Conservation (phyloP, 2,797 vertebrate genomes). For the Morelia viridis region DNA sequence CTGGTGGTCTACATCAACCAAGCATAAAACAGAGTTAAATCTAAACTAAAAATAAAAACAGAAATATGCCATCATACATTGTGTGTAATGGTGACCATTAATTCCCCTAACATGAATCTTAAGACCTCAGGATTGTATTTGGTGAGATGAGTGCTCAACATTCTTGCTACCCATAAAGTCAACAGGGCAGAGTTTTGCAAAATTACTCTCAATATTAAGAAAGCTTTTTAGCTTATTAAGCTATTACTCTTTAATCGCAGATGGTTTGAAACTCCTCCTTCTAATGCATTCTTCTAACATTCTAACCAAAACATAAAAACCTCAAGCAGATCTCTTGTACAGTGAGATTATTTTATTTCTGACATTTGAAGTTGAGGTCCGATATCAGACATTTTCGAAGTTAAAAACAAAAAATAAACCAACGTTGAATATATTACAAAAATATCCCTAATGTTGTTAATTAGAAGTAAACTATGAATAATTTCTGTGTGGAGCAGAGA, state of each 20-base stretch:
- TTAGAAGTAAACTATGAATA: neutral
- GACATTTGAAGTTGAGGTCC: neutral
- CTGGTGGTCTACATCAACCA: too few relatives aligned
- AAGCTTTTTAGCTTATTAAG: neutral
- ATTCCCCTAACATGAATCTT: too few relatives aligned
- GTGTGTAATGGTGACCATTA: too few relatives aligned
- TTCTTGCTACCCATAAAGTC: neutral
- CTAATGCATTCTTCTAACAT: neutral
- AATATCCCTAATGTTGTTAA: neutral
- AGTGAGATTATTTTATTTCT: neutral
- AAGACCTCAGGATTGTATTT: neutral
- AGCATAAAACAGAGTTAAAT: too few relatives aligned
- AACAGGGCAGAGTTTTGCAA: neutral
- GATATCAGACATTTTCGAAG: neutral
- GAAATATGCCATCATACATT: too few relatives aligned
- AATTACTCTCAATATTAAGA: neutral
- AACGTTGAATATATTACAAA: neutral
- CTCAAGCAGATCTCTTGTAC: neutral
- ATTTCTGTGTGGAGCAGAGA: neutral
- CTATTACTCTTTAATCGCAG: neutral
- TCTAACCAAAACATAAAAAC: neutral
- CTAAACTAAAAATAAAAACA: too few relatives aligned
- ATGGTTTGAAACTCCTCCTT: neutral
- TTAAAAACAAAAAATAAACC: constrained; percentile 11
- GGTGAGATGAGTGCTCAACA: neutral